These are phyloP conservation scores for Procavia capensis DNA, from an alignment of 2,113 vertebrate genomes.

Conservation along the genomic window DNA sequence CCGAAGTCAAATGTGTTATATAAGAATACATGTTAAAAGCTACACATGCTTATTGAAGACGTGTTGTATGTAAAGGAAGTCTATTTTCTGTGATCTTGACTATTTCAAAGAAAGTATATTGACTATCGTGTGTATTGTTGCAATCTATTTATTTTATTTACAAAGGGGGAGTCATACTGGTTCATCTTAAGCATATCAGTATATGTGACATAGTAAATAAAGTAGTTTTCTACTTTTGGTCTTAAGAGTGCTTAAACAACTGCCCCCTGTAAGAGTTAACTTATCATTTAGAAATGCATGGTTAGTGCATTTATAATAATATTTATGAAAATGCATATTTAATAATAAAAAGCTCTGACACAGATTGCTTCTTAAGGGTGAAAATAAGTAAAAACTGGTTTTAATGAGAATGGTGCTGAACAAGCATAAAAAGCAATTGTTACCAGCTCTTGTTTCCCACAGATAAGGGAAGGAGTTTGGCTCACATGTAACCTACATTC, in stretches of 20 bases:
- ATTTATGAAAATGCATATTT: neutral
- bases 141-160: slow-evolving; percentile 12
- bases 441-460: neutral
- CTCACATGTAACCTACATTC: neutral
- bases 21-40: slow-evolving; percentile 2
- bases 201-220: neutral
- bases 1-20: neutral
- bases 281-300: neutral
- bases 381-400: neutral
- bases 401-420: neutral
- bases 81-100: slow-evolving; percentile 5
- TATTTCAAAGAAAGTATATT: slow-evolving; percentile 7
- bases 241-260: neutral
- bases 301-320: no score
- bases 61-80: neutral
- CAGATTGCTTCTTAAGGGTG: neutral
- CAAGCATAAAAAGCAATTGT: neutral
- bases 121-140: neutral
- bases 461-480: neutral
- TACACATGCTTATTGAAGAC: neutral
- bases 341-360: neutral
- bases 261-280: neutral
- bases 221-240: neutral
- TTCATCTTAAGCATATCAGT: slow-evolving; percentile 9
- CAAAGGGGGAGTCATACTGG: neutral